phyloP scores from a whole-genome alignment of 2,113 vertebrate genomes.

The Bettongia penicillata region DNA sequence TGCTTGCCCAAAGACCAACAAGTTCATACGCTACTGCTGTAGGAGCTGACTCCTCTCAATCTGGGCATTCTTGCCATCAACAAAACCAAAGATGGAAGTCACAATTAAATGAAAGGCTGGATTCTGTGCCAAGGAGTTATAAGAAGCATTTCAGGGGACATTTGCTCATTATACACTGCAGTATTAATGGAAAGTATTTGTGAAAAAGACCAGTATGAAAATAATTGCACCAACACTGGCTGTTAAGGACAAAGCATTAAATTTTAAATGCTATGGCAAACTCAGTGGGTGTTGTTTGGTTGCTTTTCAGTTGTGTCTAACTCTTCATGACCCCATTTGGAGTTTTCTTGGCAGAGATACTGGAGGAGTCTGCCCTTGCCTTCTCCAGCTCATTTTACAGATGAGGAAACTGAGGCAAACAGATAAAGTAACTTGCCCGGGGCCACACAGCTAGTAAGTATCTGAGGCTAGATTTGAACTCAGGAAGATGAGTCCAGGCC shows the following conservation, averaged over 20 bases:
- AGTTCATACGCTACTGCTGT: neutral
- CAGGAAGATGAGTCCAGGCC: too few species aligned
- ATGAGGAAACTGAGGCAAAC: too few species aligned
- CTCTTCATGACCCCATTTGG: too few species aligned
- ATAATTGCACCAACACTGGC: neutral
- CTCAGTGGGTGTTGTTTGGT: too few species aligned
- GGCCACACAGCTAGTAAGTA: too few species aligned
- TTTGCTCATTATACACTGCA: neutral
- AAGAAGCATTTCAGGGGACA: neutral
- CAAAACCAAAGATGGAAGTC: neutral
- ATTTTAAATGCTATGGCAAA: neutral
- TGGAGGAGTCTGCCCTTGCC: too few species aligned
- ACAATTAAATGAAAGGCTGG: neutral
- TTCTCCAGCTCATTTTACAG: too few species aligned
- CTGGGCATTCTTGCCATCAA: neutral
- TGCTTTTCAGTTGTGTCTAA: too few species aligned
- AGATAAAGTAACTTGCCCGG: too few species aligned
- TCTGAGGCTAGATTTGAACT: too few species aligned
- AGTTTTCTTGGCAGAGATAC: too few species aligned
- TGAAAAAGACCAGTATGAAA: neutral
- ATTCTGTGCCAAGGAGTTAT: neutral
- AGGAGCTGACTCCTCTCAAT: neutral
- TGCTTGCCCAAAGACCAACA: neutral
- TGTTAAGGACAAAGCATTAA: neutral
- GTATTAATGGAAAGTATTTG: neutral